Percentiles rank a stretch among this genome's conserved stretches.
These are phyloP conservation scores for Drosophila pachea DNA, from an alignment of 1,140 invertebrate genomes.

Conservation along the genomic window DNA sequence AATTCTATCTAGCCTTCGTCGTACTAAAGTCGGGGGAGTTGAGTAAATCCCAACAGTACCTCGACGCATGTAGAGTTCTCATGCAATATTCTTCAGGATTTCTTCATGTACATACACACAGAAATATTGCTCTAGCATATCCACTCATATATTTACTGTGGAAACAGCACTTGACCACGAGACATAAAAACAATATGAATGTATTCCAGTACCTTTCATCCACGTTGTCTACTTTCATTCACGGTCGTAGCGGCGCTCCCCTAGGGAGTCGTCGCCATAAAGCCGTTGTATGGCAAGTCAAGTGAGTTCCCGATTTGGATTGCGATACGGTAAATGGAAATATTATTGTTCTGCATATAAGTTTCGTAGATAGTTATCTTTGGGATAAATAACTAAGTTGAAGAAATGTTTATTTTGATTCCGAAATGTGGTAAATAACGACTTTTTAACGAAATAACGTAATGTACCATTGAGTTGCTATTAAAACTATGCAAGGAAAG, in stretches of 20 bases:
- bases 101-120: constrained; percentile 23
- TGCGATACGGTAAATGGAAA: constrained; percentile 73
- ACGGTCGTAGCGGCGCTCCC: constrained; percentile 31
- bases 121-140: no score
- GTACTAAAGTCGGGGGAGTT: not conserved
- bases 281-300: constrained; percentile 39
- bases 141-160: no score
- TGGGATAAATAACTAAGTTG: no score
- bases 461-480: constrained; percentile 55
- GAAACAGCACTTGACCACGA: not conserved
- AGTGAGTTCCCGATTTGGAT: constrained; percentile 18
- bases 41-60: constrained; percentile 44
- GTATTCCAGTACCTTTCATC: constrained; percentile 28
- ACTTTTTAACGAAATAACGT: constrained; percentile 34
- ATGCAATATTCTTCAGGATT: constrained; percentile 62
- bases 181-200: constrained; percentile 9
- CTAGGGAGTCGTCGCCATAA: constrained; percentile 59
- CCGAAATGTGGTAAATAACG: constrained; percentile 13
- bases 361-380: constrained; percentile 1
- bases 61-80: constrained; percentile 65
- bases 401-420: no score
- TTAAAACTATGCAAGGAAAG: constrained; percentile 58
- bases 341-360: constrained; percentile 74
- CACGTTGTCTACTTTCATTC: constrained; percentile 24
- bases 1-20: constrained; percentile 6